phyloP scores from a whole-genome alignment of 1,140 invertebrate species.

The Eriocheir sinensis region DNA sequence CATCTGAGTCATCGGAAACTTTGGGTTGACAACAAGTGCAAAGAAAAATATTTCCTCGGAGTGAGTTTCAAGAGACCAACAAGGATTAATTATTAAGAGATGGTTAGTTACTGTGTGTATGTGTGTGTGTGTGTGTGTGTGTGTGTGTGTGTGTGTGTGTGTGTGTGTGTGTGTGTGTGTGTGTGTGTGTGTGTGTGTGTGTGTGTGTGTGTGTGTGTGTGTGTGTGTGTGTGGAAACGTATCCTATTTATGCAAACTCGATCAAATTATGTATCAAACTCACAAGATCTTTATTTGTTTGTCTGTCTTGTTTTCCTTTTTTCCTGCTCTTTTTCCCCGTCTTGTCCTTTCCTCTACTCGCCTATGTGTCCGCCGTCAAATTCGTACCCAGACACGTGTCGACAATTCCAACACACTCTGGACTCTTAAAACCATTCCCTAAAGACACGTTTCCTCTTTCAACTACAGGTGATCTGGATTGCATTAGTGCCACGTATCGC shows the following conservation, averaged over 20 bases:
- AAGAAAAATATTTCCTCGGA: too few species aligned
- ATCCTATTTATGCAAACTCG: too few species aligned
- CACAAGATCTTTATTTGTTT: background rate
- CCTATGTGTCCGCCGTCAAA: too few species aligned
- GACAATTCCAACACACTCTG: too few species aligned
- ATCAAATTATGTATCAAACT: background rate
- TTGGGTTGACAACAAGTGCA: background rate
- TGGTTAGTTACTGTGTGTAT: background rate
- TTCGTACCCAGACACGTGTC: too few species aligned
- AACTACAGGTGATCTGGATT: too few species aligned
- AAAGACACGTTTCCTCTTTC: too few species aligned
- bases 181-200: constrained; percentile 7
- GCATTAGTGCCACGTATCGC: too few species aligned
- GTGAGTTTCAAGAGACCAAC: too few species aligned
- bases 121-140: constrained; percentile 36
- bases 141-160: constrained; percentile 36
- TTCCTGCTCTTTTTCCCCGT: background rate
- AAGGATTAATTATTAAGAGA: too few species aligned
- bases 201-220: constrained; percentile 17
- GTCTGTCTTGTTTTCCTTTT: background rate
- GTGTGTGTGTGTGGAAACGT: background rate
- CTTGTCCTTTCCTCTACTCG: background rate
- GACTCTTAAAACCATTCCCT: too few species aligned
- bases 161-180: constrained; percentile 30
- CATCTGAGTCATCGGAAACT: background rate